Evolutionary conservation across 2,888 invertebrate species (phyloP), one percentile per base, ranked within the genome.

Genomic region (Lasioglossum vierecki): DNA sequence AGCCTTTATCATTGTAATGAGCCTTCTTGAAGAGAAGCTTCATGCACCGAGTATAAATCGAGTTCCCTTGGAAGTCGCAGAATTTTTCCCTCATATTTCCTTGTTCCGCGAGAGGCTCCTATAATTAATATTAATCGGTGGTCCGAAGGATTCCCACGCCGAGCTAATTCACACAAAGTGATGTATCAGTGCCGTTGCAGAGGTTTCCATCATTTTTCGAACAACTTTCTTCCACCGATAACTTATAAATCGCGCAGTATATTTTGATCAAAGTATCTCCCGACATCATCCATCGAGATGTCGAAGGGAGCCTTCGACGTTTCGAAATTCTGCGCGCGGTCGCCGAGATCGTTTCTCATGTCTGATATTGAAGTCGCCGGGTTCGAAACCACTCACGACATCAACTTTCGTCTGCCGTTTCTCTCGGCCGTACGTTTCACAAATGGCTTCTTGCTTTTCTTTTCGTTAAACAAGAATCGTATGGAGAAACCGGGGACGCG

Each of bases 321-420:
- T 63, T 63, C 63, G 63, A 30, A 63, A 63, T 63, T 63, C 63
- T 13, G 30, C 30, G 53, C 53, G 63, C 63, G 63, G 63, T 63
- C 63, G 63, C 63, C 63, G 26, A 30, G 63, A 63, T 63, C 63
- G 63, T 63, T 63, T 63, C 63, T 63, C 63, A 63, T 63, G 63
- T 63, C 63, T 30, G 63, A 63, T n/a, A 26, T 63, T 30, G 30
- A 26, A 63, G n/a, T 30, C 72, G 63, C 63, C 63, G 63, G 63
- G 63, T 15, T 15, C 15, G 63, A 11, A 63, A 63, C 63, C 26
- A 30, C 63, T 63, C 63, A 15, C 63, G 63, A 63, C 63, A 30
- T 30, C 15, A 63, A 63, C 63, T 63, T 63, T 63, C 63, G 30
- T 63, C 30, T 26, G 63, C 9, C 63, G 26, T 63, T 60, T 15